phyloP scores from a whole-genome alignment of 2,888 invertebrate genomes.

The Chymomyza caudatula region DNA sequence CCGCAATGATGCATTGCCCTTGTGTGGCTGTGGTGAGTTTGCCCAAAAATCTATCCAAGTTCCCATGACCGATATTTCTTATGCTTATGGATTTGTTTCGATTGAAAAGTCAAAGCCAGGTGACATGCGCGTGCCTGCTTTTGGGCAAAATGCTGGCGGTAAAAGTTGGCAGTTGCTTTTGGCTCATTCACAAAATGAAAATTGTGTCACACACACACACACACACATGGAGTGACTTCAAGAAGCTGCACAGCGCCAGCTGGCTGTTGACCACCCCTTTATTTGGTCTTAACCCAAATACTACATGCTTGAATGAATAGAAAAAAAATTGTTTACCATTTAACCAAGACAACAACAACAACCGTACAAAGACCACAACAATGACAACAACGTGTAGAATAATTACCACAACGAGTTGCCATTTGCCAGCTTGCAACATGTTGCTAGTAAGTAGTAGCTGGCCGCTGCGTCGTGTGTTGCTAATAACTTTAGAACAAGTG shows the following conservation, averaged over 20 bases:
- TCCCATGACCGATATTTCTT: constrained; percentile 67
- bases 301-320: constrained; percentile 42
- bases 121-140: constrained; percentile 44
- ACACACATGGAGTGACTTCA: not conserved
- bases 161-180: constrained; percentile 48
- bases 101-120: not conserved
- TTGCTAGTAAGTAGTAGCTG: constrained; percentile 35
- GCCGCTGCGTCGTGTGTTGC: constrained; percentile 37
- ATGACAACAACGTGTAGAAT: constrained; percentile 45
- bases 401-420: constrained; percentile 54
- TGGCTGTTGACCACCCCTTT: constrained; percentile 61
- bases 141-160: constrained; percentile 51
- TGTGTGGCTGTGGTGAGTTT: constrained; percentile 8
- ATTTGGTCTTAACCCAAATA: constrained; percentile 72
- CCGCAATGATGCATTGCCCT: constrained; percentile 32
- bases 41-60: constrained; percentile 46
- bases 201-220: constrained; percentile 53
- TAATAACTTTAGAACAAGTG: constrained; percentile 72
- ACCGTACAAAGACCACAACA: constrained; percentile 25
- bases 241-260: constrained; percentile 8
- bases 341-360: constrained; percentile 30
- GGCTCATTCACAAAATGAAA: constrained; percentile 68
- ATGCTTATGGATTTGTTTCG: not conserved
- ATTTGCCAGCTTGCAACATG: constrained; percentile 50
- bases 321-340: constrained; percentile 67